These are phyloP conservation scores for Manduca sexta DNA, from an alignment of 1,140 invertebrate species.

Conservation along the genomic window DNA sequence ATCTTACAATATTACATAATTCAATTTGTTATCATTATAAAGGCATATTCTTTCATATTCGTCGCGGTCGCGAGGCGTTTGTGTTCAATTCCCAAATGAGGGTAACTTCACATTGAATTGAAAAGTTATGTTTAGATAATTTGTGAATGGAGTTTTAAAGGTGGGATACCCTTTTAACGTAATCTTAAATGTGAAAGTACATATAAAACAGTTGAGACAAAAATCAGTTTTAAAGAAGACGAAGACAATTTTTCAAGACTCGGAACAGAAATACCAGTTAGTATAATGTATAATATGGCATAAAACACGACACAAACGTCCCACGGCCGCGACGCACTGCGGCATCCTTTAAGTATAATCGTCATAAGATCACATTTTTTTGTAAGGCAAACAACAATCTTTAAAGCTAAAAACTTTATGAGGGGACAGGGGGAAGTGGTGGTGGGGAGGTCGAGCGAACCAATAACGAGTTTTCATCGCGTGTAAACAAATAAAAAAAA, in stretches of 20 bases:
- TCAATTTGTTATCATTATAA: slow-evolving; percentile 67
- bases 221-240: too few species aligned
- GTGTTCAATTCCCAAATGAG: too few species aligned
- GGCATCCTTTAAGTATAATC: slow-evolving; percentile 66
- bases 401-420: slow-evolving; percentile 70
- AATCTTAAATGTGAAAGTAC: too few species aligned
- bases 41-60: slow-evolving; percentile 57
- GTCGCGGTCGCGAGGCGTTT: slow-evolving; percentile 31
- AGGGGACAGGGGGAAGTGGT: slow-evolving; percentile 7
- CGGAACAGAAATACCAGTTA: too few species aligned
- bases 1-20: slow-evolving; percentile 67
- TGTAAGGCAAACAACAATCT: slow-evolving; percentile 72
- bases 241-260: too few species aligned
- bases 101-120: too few species aligned
- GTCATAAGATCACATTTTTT: slow-evolving; percentile 72
- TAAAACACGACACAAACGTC: background rate
- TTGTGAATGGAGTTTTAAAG: too few species aligned
- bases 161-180: too few species aligned
- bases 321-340: slow-evolving; percentile 31
- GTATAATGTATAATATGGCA: too few species aligned
- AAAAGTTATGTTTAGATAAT: too few species aligned
- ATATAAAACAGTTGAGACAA: too few species aligned
- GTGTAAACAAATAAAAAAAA: slow-evolving; percentile 22
- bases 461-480: slow-evolving; percentile 39
- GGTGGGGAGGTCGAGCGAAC: slow-evolving; percentile 32